These are phyloP conservation scores for Leptopilina syphax DNA, from an alignment of 2,888 invertebrate species.

Conservation along the genomic window DNA sequence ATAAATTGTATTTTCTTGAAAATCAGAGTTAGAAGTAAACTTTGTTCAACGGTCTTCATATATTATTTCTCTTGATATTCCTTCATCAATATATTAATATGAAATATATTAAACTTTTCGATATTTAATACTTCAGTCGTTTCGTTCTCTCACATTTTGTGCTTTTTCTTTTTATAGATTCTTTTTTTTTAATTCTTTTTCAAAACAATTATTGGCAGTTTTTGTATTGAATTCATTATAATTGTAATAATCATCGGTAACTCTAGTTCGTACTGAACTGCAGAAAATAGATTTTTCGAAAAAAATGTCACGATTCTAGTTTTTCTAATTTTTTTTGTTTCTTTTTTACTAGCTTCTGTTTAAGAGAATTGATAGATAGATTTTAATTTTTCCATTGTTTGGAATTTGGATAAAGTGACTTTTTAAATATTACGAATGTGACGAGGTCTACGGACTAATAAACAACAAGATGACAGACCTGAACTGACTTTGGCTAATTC, in stretches of 20 bases:
- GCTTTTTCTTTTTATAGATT: conserved; percentile 25
- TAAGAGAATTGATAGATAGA: too few relatives aligned
- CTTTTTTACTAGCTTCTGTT: too few relatives aligned
- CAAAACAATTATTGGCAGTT: conserved; percentile 1
- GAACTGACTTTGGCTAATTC: conserved; percentile 88
- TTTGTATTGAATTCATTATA: conserved; percentile 26
- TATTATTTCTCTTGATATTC: conserved; percentile 58
- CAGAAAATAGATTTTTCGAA: conserved; percentile 17
- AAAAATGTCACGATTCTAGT: conserved; percentile 28
- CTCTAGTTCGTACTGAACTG: conserved; percentile 13
- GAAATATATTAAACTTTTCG: conserved; percentile 58
- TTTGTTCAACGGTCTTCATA: conserved; percentile 49
- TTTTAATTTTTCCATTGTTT: not conserved
- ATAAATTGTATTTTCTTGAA: not conserved
- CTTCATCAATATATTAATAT: conserved; percentile 62
- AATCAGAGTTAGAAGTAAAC: not conserved
- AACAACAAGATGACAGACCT: conserved; percentile 88
- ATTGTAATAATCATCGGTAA: conserved; percentile 40
- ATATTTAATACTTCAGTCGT: conserved; percentile 50
- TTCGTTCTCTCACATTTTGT: conserved; percentile 45
- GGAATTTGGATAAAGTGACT: not conserved
- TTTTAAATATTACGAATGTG: conserved; percentile 75
- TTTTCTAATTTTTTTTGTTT: conserved; percentile 52
- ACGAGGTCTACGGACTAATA: conserved; percentile 81
- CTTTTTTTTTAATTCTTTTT: not conserved